Conservation (phyloP, 2,888 invertebrate species). For the Oegoconia quadripuncta region DNA sequence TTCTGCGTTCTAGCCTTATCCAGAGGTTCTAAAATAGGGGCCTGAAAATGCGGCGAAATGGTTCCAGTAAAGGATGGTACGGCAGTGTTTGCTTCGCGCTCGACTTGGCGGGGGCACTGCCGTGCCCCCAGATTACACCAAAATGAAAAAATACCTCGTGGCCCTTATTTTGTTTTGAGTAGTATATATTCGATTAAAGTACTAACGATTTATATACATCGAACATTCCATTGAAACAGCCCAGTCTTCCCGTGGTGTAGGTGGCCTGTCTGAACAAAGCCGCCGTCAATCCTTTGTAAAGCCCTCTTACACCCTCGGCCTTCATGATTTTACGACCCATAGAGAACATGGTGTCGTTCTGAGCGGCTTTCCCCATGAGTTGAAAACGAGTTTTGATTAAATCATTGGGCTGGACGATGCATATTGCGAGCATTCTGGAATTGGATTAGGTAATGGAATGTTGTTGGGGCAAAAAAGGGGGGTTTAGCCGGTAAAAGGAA, state of each 20-base stretch:
- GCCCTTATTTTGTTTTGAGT: no score
- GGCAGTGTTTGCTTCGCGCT: no score
- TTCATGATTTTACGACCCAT: slow-evolving; percentile 85
- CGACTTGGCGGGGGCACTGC: no score
- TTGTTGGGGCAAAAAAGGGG: no score
- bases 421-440: slow-evolving; percentile 90
- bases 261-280: slow-evolving; percentile 96
- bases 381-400: slow-evolving; percentile 97
- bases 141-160: no score
- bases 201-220: slow-evolving; percentile 81
- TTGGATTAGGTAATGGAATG: not conserved
- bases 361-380: slow-evolving; percentile 79
- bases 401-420: slow-evolving; percentile 94
- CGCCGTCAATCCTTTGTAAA: slow-evolving; percentile 94
- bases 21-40: no score
- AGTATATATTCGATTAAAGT: no score
- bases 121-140: no score
- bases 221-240: slow-evolving; percentile 92
- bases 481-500: no score
- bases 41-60: no score
- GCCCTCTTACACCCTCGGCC: slow-evolving; percentile 89
- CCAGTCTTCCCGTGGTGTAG: slow-evolving; percentile 96
- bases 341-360: slow-evolving; percentile 83
- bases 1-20: no score
- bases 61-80: no score